Conservation (phyloP, 2,888 invertebrate genomes). For the Drosophila eohydei region DNA sequence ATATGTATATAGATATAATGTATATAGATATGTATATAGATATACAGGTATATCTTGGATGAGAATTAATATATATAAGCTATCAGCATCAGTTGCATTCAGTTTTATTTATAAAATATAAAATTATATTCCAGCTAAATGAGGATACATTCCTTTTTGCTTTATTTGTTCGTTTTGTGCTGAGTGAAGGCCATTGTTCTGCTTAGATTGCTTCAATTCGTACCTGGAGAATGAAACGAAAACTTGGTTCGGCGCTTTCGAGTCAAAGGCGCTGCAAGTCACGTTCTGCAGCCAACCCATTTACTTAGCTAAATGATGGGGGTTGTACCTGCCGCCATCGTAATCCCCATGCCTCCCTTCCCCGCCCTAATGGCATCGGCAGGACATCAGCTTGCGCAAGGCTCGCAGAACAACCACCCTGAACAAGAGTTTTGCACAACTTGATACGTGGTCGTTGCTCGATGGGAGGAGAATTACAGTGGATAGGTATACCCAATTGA, state of each 20-base stretch:
- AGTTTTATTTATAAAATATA: background rate
- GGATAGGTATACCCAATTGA: constrained; percentile 57
- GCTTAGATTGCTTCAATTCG: constrained; percentile 10
- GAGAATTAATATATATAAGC: too few relatives aligned
- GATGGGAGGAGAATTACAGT: constrained; percentile 6
- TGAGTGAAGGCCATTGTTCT: constrained; percentile 45
- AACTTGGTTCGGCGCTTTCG: constrained; percentile 42
- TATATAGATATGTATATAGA: too few relatives aligned
- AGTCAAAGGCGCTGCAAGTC: constrained; percentile 65
- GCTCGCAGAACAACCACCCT: constrained; percentile 34
- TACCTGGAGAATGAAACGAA: constrained; percentile 21
- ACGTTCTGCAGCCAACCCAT: constrained; percentile 80
- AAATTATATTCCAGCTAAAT: background rate
- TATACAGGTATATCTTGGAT: too few relatives aligned
- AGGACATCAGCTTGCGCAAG: constrained; percentile 18
- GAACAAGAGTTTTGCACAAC: constrained; percentile 59
- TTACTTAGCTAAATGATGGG: constrained; percentile 79
- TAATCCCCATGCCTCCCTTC: constrained; percentile 13
- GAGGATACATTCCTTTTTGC: background rate
- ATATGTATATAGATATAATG: too few relatives aligned
- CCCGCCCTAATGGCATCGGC: constrained; percentile 4
- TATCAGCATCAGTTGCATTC: background rate
- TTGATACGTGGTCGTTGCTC: constrained; percentile 58
- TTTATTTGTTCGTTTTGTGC: constrained; percentile 7
- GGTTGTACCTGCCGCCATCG: constrained; percentile 73